Base-by-base conservation (phyloP, 2,797 vertebrate genomes). In the Tachyglossus aculeatus region DNA sequence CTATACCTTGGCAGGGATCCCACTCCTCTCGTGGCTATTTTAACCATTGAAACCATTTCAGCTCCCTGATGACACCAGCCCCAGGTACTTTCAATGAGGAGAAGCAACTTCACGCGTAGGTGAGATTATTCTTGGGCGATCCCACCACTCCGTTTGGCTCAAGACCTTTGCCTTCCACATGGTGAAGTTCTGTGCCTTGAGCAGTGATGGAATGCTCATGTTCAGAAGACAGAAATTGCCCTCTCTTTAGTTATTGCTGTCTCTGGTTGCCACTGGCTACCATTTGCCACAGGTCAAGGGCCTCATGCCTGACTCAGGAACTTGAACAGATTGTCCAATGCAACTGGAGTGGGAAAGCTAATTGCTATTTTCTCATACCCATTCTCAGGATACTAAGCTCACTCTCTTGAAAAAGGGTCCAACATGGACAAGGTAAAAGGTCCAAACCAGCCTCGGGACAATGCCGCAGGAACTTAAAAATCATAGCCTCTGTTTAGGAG, bases 31-130 rank as follows among this genome's bases (percentile, higher is more conserved):
- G 71, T 50, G 80, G 77, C 82, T 76, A 81, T 64, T 66, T 78
- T 60, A 70, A 63, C 78, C 75, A 54, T 86, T 84, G 65, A 80
- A 22, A 63, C 71, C 66, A 78, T 82, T 88, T 82, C 73, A 77
- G 67, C 51, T 53, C 60, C 61, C 58, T 72, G 81, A 87, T 83
- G 79, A 78, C 59, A 80, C 67, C 34, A 67, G 67, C 10, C 36
- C 19, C 40, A 5, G 1, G 22, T 50, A 40, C n/a, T 10, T 39
- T 33, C 50, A 52, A 16, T 22, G 54, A 71, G 67, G 29, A 70
- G 53, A 71, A 73, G 68, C 13, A 31, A 50, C 63, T 60, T 52
- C 37, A 45, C 7, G n/a, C 21, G 6, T 36, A 82, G 1, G 7
- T 9, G 65, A 72, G 62, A 62, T 9, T 0, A 5, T 14, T 4